Evolutionary conservation across 1,140 invertebrate genomes (phyloP), one percentile per base, ranked within the genome.

Genomic region (Lepidurus arcticus): DNA sequence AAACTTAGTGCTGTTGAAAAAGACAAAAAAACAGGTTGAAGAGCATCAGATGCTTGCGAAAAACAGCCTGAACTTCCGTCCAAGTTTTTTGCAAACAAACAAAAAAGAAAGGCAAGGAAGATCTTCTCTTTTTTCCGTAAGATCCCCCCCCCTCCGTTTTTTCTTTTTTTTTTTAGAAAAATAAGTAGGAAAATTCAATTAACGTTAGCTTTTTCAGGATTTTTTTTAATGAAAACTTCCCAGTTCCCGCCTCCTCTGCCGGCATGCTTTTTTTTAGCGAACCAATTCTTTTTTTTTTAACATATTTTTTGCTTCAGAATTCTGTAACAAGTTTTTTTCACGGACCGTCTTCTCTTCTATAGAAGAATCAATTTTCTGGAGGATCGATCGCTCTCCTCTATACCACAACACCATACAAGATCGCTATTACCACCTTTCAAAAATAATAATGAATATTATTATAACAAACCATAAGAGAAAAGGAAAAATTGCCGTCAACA

Each of bases 41-140:
- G 21, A 65, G 47, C 47, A 65, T 65, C 13, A 65, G 21, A 65
- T 65, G 47, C 21, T 65, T 65, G 53, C 34, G 34, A 34, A 34
- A 34, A 34, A 65, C 53, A 65, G 21, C 53, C 53, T 65, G 53
- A 65, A 65, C 53, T 65, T 65, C 53, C 53, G 53, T 65, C 53
- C 53, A 65, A 65, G 53, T 65, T 47, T 65, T 65, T 65, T 65
- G 53, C 53, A 65, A 65, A 65, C 53, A 65, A 65, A 65, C 34
- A 34, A 34, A 34, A 34, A 47, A 65, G 21, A n/a, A 65, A 65
- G 53, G n/a, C 53, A 65, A 65, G n/a, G 53, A 65, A 65, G 53
- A 65, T 65, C 53, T 65, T 65, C 53, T 65, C 53, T 13, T 65
- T 65, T 65, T 65, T 13, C 16, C 53, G 53, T 21, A 13, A 21